Conservation (phyloP, 2,113 vertebrate genomes). For the Oriolus oriolus region DNA sequence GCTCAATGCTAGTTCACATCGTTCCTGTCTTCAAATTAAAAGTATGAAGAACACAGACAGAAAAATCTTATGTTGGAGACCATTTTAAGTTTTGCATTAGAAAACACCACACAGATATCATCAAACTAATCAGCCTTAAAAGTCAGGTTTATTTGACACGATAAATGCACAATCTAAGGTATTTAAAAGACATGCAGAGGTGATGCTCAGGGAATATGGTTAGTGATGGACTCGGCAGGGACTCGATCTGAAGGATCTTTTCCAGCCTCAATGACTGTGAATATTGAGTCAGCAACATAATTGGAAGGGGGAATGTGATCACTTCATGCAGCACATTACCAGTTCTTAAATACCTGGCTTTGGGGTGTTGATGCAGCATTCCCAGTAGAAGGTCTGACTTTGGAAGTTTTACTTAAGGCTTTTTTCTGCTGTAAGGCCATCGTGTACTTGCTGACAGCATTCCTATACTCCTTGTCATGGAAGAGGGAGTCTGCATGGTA, state of each 20-base stretch:
- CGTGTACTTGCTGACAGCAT: slow-evolving; percentile 95
- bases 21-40: neutral
- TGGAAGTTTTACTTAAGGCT: slow-evolving; percentile 95
- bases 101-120: neutral
- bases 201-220: neutral
- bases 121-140: neutral
- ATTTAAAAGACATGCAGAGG: neutral
- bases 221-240: neutral
- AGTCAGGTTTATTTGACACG: neutral
- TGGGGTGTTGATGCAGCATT: slow-evolving; percentile 86
- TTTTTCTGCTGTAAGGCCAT: slow-evolving; percentile 99
- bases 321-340: neutral
- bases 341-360: slow-evolving; percentile 79
- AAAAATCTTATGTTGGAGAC: neutral
- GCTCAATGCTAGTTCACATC: neutral
- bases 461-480: slow-evolving; percentile 96
- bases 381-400: slow-evolving; percentile 92
- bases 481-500: slow-evolving; percentile 97
- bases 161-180: neutral
- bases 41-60: neutral
- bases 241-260: neutral
- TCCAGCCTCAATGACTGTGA: neutral
- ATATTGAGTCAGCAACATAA: neutral
- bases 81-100: neutral
- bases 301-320: fast-evolving